Evolutionary conservation across 53 echinoderm and acorn worm species (phyloP).

Genomic region (Paracentrotus lividus): DNA sequence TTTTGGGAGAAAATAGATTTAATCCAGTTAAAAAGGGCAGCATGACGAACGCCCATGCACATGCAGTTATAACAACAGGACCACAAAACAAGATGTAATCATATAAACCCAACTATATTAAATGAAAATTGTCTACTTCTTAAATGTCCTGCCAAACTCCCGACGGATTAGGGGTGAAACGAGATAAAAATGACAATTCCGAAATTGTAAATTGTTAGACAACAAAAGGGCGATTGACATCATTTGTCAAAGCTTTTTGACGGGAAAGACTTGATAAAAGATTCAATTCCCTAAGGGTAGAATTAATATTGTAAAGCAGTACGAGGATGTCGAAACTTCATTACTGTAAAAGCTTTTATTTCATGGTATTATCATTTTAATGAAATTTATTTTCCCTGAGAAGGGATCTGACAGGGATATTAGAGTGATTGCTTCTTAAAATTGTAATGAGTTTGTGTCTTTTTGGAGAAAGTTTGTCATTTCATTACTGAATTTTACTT

Average conservation of each 20-base stretch:
- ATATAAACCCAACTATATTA: too few relatives aligned
- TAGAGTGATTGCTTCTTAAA: too few relatives aligned
- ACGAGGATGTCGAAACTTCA: neutral
- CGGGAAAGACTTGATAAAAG: neutral
- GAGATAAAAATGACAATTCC: neutral
- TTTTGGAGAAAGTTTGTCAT: neutral
- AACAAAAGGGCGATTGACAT: neutral
- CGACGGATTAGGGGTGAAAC: neutral
- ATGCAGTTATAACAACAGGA: too few relatives aligned
- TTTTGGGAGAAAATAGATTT: too few relatives aligned
- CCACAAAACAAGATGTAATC: too few relatives aligned
- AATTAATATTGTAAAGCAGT: neutral
- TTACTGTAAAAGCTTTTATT: neutral
- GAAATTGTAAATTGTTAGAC: neutral
- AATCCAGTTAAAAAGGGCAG: too few relatives aligned
- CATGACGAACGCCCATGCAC: too few relatives aligned
- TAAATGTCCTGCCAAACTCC: neutral
- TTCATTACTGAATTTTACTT: neutral
- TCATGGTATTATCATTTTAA: neutral
- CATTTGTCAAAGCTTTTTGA: neutral
- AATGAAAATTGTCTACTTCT: neutral
- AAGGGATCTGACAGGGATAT: neutral
- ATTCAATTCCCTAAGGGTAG: neutral
- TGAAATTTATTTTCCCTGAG: neutral
- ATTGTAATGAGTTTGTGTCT: too few relatives aligned